Base-by-base conservation (phyloP, 2,797 vertebrate species). In the Pangasius larnaudii region DNA sequence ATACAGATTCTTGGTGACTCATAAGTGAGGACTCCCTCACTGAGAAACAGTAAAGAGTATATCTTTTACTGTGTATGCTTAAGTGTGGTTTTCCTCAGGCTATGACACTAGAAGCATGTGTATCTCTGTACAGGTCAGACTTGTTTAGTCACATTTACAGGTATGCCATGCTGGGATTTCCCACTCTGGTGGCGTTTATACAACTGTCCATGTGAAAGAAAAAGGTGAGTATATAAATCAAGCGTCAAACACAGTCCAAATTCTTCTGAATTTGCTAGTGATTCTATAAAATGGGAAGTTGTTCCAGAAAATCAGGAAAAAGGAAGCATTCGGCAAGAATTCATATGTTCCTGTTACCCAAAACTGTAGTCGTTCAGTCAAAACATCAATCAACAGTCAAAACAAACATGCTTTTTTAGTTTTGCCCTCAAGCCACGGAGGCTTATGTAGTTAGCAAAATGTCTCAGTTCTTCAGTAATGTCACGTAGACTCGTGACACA, bases 101-200 rank as follows among this genome's bases (percentile, higher is more conserved):
- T 82, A 84, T 27, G 89, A 94, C 61, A 94, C 92, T 85, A 89
- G 10, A 56, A 53, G 86, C 14, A 36, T 65, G 39, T 49, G 49
- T 27, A 9, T 65, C 27, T 75, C 18, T 80, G 18, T n/a, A 88
- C 91, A 90, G 87, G 93, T 91, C 83, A 92, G 92, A 95, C 95
- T 93, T 90, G 94, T 95, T 93, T 5, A 81, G 90, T 91, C 84
- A 90, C 90, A 91, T 91, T 88, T 77, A 90, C 85, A 79, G 72
- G 81, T 75, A 89, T 56, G 8, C 42, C 87, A 84, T 59, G 39
- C 30, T 39, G 77, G 71, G 39, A 87, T 83, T 87, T 85, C 85
- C 91, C 69, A 71, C 71, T 89, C 30, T 61, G n/a, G 36, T 65
- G 56, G 36, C n/a, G 42, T 80, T 71, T 82, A 74, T 56, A 42